Evolutionary conservation across 35 echinoderm and acorn worm genomes (phyloP), one percentile per base, ranked within the genome.

Genomic region (Stichopus chloronotus): DNA sequence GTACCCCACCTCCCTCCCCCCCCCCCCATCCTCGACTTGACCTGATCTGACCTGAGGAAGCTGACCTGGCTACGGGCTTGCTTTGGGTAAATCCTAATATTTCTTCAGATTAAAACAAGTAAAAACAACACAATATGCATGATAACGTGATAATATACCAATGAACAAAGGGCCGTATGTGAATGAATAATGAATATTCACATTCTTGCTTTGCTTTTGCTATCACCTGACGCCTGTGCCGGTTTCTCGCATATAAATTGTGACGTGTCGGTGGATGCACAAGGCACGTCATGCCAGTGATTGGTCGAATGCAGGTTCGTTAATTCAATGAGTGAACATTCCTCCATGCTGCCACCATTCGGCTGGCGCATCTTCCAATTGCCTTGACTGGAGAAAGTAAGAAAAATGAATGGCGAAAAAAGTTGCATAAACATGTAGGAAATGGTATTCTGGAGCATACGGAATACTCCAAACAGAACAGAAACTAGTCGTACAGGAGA

Each of bases 211-310:
- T 43, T 43, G 30, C 30, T 43, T 43, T 43, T 43, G 30, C 30
- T 43, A 43, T 74, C 61, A 89, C 87, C 87, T 16, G 17, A 25
- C 52, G 8, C 52, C 30, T 83, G 78, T 72, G 84, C 91, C 30
- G 43, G 63, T 91, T 92, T 92, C 79, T 99, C 89, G 86, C 97
- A 99, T 5, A 99, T 94, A 60, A 94, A 95, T 88, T 96, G 97
- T 76, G 92, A 88, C 53, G 95, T 92, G 54, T 92, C 92, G 12
- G 84, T 90, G 7, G 94, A 96, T n/a, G 97, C 97, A 91, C 97
- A 99, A 5, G 97, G 95, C n/a, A 99, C 95, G 65, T 99, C 97
- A 92, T 99, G 97, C 97, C 97, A 99, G 55, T 99, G 97, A 30
- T 93, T 96, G 69, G 95, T 99, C 7, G 97, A 99, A 72, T 99